Base-by-base conservation (phyloP, 23 tunicate genomes). In the Trididemnum nubilum region DNA sequence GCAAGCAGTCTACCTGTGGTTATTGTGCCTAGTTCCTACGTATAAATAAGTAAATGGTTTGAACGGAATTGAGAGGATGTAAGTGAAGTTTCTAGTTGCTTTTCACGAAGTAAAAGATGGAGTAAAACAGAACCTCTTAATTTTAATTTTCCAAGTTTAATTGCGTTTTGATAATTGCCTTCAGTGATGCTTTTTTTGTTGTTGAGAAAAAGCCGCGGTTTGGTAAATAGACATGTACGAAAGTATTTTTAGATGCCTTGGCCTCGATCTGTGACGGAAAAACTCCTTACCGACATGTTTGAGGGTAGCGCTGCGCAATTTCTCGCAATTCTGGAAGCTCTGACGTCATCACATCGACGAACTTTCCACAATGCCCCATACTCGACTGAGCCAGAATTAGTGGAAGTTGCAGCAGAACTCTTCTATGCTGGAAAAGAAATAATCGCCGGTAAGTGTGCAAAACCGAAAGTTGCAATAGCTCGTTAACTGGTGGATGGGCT, bases 391-490 rank as follows among this genome's bases (percentile, higher is more conserved):
- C n/a, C 79, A 1, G 98, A 93, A 27, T 71, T 93, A 49, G 61
- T 80, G 59, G 98, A 93, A 33, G 98, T 93, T 24, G 51, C 81
- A 15, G 80, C 89, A 19, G 98, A 93, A 59, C 74, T 93, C 44
- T 87, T 93, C 74, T 88, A 83, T 70, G 98, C 98, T 52, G 98
- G 90, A 36, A 93, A 93, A 37, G 98, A 93, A 54, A 93, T 93
- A 0, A 88, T 93, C 29, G 98, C 93, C 15, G 98, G 98, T 79
- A 24, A 36, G 63, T 72, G 21, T 33, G 19, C 7, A n/a, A n/a
- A n/a, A 64, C 25, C 27, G 7, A 64, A 26, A n/a, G n/a, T n/a
- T 15, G 19, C 19, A 15, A 50, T 19, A 50, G 58, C 58, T n/a
- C n/a, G n/a, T n/a, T n/a, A n/a, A n/a, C n/a, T n/a, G n/a, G n/a